Evolutionary conservation across 2,888 invertebrate genomes (phyloP).

Genomic region (Exocentrus adspersus): DNA sequence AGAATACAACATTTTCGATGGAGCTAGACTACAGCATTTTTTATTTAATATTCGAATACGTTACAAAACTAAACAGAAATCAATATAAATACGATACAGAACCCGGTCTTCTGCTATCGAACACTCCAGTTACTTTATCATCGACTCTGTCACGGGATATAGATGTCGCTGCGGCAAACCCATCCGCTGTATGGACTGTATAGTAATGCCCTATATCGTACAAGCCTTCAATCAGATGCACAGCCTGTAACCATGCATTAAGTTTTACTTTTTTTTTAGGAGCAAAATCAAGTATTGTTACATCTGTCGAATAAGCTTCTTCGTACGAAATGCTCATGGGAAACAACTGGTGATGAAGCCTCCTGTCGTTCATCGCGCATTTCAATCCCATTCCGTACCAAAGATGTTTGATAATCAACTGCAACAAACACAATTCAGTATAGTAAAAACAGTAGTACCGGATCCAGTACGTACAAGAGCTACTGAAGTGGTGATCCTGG

Average conservation of each 20-base stretch:
- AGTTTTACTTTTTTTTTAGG: no score
- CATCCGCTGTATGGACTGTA: conserved; percentile 64
- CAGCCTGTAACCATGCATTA: conserved; percentile 51
- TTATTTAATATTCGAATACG: no score
- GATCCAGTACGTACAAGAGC: conserved; percentile 65
- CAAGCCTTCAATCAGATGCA: conserved; percentile 65
- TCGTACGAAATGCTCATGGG: conserved; percentile 69
- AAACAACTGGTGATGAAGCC: conserved; percentile 73
- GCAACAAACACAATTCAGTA: no score
- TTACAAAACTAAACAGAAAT: no score
- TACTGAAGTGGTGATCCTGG: conserved; percentile 86
- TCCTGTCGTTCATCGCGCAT: conserved; percentile 65
- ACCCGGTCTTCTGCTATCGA: conserved; percentile 66
- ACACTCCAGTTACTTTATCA: conserved; percentile 60
- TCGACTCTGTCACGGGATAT: conserved; percentile 59
- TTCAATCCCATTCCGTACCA: conserved; percentile 68
- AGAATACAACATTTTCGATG: no score
- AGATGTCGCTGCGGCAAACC: conserved; percentile 73
- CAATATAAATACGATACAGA: conserved; percentile 60
- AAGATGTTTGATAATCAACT: conserved; percentile 67
- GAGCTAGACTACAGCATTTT: no score
- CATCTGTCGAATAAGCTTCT: conserved; percentile 62
- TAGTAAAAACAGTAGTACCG: no score
- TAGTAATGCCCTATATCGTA: conserved; percentile 67
- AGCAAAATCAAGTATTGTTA: no score